These are phyloP conservation scores for Pyrocephalus nanus DNA, from an alignment of 2,797 vertebrate species.

Conservation along the genomic window DNA sequence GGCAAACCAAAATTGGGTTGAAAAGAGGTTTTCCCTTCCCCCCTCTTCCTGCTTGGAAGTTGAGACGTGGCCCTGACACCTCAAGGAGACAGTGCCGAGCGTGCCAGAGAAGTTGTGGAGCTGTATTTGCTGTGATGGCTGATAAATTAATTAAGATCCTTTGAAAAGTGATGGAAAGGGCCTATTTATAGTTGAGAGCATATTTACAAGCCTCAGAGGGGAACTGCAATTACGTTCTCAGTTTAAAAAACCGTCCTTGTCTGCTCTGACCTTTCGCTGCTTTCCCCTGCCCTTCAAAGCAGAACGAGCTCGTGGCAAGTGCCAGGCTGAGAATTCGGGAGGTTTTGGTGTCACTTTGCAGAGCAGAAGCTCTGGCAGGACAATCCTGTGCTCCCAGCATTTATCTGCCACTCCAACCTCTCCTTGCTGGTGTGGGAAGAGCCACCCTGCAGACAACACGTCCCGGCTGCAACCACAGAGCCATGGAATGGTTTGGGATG, in stretches of 20 bases:
- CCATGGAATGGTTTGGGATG: background rate
- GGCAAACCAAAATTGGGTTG: background rate
- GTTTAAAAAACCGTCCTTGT: constrained; percentile 15
- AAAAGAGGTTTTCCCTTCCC: background rate
- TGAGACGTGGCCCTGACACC: background rate
- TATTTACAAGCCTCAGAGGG: constrained; percentile 34
- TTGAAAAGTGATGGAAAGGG: background rate
- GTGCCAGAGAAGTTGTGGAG: background rate
- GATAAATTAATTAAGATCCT: constrained; percentile 43
- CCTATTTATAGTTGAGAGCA: constrained; percentile 10
- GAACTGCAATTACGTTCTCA: constrained; percentile 43
- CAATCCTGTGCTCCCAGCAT: background rate
- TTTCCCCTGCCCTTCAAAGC: constrained; percentile 5
- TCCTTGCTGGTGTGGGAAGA: fast-evolving
- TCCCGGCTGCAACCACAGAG: no score
- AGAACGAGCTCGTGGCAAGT: background rate
- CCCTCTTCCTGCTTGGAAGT: background rate
- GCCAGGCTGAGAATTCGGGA: background rate
- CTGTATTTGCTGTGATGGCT: background rate
- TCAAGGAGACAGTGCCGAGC: background rate
- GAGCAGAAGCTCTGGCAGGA: background rate
- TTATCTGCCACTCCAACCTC: background rate
- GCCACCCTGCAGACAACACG: fast-evolving
- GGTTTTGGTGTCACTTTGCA: background rate
- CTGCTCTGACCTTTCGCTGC: constrained; percentile 16